A percentile compares a stretch with the other conserved stretches of the same genome.
These are phyloP conservation scores for Peromyscus eremicus DNA, from an alignment of 2,797 vertebrate species.

Conservation along the genomic window DNA sequence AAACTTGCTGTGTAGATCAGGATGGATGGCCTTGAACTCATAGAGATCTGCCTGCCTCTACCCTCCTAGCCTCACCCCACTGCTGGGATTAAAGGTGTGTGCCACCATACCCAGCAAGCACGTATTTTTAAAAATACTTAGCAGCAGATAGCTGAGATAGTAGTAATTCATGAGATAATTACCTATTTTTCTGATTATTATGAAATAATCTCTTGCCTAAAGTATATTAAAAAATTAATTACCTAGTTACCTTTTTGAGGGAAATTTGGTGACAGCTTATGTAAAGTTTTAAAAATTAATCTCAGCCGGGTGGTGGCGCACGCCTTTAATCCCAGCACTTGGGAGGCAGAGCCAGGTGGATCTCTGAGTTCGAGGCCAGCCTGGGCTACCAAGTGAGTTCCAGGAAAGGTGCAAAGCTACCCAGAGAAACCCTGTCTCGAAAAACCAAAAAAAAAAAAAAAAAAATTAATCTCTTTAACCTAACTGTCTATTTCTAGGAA, in stretches of 20 bases:
- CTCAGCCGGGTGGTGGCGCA: too few relatives aligned
- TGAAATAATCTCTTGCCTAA: slow-evolving; percentile 20
- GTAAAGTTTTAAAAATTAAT: slow-evolving; percentile 1
- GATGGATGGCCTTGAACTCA: background rate
- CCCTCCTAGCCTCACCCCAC: background rate
- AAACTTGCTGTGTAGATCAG: background rate
- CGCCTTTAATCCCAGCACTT: too few relatives aligned
- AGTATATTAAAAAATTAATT: slow-evolving; percentile 53
- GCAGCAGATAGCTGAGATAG: background rate
- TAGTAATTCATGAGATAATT: background rate
- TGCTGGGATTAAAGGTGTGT: background rate
- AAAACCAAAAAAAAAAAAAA: too few relatives aligned
- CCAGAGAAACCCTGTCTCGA: too few relatives aligned
- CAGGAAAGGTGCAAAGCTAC: too few relatives aligned
- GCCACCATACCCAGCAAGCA: background rate
- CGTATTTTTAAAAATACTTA: background rate
- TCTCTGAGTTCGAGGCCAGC: too few relatives aligned
- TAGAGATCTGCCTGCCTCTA: background rate
- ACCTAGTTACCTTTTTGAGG: slow-evolving; percentile 6
- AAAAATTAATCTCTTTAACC: slow-evolving; percentile 29
- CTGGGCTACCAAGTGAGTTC: too few relatives aligned
- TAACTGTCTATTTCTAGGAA: background rate
- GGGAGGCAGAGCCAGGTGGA: too few relatives aligned
- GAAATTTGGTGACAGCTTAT: background rate
- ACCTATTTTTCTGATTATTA: slow-evolving; percentile 20